Base-by-base conservation (phyloP, 2,797 vertebrate genomes). In the Cryptoprocta ferox region DNA sequence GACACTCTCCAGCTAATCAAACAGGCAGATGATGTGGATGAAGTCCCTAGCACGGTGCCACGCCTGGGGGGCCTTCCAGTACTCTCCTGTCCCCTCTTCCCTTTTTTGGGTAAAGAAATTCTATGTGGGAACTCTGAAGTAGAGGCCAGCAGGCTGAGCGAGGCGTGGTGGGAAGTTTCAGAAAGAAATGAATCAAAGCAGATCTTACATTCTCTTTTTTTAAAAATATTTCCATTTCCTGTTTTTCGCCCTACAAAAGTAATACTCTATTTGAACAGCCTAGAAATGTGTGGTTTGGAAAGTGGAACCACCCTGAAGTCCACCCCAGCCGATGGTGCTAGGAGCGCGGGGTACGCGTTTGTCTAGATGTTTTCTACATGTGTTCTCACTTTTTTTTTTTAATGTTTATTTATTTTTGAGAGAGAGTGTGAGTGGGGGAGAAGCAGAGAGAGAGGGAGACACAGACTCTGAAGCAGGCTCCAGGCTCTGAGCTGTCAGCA, bases 31-130 rank as follows among this genome's bases (percentile, higher is more conserved):
- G 63, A 26, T n/a, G 15, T 13, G 10, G 32, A 1, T 4, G 39
- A 15, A 37, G 18, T 42, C 21, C 26, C 18, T 2, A n/a, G 42
- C 3, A 6, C 6, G 0, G 35, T 4, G 68, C 48, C 32, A 0
- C 0, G 35, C 15, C 59, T 2, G 4, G 18, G 61, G 6, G 3
- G 8, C 32, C 13, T 37, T 42, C 70, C 3, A 4, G 26, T 6
- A 28, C 14, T 19, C 28, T 59, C 32, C 12, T 1, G 21, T 10
- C 28, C 13, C 11, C 30, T 28, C 12, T 48, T 48, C 45, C 45
- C 80, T 48, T 56, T 84, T 91, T 59, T 61, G 59, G 3, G 10
- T 79, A 28, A 61, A 86, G 70, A 92, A 96, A 84, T 48, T 87
- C 91, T 65, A 45, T 8, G 13, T 78, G 59, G 71, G 14, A 42